phyloP scores from a whole-genome alignment of 2,888 invertebrate genomes.

The Acrobasis suavella region DNA sequence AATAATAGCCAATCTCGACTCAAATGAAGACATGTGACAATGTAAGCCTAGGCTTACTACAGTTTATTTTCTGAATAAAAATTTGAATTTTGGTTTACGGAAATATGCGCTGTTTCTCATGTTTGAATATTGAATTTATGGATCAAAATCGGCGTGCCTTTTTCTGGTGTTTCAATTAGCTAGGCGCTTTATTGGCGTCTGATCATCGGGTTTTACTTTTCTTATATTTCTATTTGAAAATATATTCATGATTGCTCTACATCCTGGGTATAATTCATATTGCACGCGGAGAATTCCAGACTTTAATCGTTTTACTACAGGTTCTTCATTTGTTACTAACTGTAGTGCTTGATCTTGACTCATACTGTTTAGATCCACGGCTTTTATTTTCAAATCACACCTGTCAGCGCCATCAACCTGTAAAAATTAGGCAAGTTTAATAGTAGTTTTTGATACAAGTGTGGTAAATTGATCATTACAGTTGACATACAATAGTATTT shows the following conservation, averaged over 20 bases:
- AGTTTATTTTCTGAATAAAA: no score
- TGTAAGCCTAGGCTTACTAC: no score
- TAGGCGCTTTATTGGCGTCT: constrained; percentile 8
- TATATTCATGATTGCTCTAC: constrained; percentile 70
- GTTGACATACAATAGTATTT: no score
- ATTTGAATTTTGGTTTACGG: no score
- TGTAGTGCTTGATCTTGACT: constrained; percentile 60
- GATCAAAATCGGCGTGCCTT: no score
- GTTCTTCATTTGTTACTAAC: constrained; percentile 59
- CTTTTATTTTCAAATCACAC: constrained; percentile 66
- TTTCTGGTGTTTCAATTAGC: not conserved
- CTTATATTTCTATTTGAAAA: constrained; percentile 53
- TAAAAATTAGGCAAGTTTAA: constrained; percentile 30
- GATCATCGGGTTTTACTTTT: constrained; percentile 24
- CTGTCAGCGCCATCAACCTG: constrained; percentile 74
- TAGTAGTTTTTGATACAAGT: no score
- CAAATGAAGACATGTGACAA: no score
- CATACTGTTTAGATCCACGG: constrained; percentile 55
- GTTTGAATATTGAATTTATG: no score
- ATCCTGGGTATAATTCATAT: constrained; percentile 67
- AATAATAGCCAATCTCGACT: no score
- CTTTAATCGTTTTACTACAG: constrained; percentile 54
- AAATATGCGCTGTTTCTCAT: no score
- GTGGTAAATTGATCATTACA: no score
- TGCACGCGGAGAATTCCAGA: constrained; percentile 58